Conservation (phyloP, 2,113 vertebrate genomes). For the Benitochromis conjunctus region DNA sequence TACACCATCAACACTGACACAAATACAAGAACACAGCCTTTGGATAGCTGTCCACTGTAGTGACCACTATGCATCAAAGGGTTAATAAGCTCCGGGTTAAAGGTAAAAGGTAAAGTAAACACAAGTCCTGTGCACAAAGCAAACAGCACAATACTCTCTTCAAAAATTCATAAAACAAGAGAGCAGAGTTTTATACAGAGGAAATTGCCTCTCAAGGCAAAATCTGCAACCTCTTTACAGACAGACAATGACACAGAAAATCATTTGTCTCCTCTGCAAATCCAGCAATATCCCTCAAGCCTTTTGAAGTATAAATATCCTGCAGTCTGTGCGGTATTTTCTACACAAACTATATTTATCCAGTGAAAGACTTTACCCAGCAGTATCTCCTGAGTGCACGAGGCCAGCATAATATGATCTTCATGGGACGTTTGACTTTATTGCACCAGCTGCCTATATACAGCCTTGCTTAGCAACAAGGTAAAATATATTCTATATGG, state of each 20-base stretch:
- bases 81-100: not conserved
- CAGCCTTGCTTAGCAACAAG: not conserved
- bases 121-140: not conserved
- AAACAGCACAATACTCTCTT: not conserved
- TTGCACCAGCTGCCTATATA: not conserved
- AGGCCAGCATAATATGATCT: not conserved
- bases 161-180: not conserved
- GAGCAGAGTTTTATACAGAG: not conserved
- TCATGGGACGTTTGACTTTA: conserved; percentile 31
- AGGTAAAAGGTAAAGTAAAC: not conserved
- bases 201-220: not conserved
- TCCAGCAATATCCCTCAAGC: not conserved
- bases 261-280: not conserved
- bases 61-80: no score
- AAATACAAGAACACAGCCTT: no score
- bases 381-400: not conserved
- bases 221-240: not conserved
- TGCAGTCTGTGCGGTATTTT: not conserved
- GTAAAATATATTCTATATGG: not conserved
- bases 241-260: not conserved
- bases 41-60: no score
- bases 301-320: not conserved
- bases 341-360: not conserved
- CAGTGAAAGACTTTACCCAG: not conserved
- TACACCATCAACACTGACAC: no score